Conservation (phyloP, 1,140 invertebrate species). For the Adelges cooleyi region DNA sequence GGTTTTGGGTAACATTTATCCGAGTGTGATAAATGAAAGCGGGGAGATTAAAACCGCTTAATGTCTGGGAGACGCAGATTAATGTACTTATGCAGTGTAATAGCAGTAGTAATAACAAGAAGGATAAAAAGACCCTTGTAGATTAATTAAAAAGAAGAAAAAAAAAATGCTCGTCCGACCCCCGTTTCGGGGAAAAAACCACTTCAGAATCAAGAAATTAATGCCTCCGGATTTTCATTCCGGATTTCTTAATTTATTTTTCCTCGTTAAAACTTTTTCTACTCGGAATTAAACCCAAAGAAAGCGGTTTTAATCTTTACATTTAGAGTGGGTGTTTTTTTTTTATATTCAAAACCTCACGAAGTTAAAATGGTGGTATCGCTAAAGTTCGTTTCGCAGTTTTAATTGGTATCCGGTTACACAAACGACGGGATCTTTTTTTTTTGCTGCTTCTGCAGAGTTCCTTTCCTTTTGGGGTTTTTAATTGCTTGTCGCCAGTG, state of each 20-base stretch:
- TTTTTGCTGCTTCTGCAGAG: background rate
- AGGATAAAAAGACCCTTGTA: conserved; percentile 22
- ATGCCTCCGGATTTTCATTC: background rate
- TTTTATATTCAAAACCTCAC: background rate
- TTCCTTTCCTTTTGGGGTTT: background rate
- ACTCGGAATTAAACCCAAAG: background rate
- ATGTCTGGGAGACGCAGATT: conserved; percentile 21
- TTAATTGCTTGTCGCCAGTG: conserved; percentile 20
- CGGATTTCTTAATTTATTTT: conserved; percentile 25
- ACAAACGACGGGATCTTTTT: conserved; percentile 2
- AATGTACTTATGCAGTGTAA: background rate
- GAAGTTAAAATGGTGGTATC: conserved; percentile 18
- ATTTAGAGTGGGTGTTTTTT: background rate
- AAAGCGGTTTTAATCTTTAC: conserved; percentile 7
- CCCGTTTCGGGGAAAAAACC: background rate
- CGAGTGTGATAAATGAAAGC: conserved; percentile 6
- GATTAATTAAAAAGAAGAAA: conserved; percentile 15
- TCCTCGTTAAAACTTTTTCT: conserved; percentile 25
- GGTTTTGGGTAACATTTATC: too few relatives aligned
- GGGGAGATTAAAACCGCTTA: conserved; percentile 24
- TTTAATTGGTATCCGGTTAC: conserved; percentile 28
- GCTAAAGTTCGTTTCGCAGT: conserved; percentile 7
- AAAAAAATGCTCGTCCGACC: background rate
- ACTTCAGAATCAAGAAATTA: conserved; percentile 24
- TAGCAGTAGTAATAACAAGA: conserved; percentile 3